Conservation (phyloP, 2,888 invertebrate species). For the Plebejus anna region DNA sequence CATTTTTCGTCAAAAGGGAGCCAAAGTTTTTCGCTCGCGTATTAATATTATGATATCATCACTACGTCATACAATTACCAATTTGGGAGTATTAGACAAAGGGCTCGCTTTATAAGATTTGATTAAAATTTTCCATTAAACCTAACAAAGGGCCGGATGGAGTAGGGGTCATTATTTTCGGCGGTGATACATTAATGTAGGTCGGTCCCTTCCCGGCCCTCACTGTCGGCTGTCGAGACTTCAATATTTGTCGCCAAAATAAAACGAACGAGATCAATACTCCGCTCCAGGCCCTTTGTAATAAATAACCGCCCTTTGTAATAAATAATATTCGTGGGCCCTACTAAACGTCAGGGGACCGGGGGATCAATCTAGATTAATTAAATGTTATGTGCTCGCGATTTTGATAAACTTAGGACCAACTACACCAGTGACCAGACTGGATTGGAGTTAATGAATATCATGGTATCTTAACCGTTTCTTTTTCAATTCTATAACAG, state of each 20-base stretch:
- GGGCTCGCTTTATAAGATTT: neutral
- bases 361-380: constrained; percentile 7
- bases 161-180: constrained; percentile 20
- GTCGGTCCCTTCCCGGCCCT: constrained; percentile 13
- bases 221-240: constrained; percentile 17
- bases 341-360: constrained; percentile 3
- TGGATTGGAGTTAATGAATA: no score
- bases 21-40: no score
- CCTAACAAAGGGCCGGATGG: constrained; percentile 3
- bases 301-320: constrained; percentile 1
- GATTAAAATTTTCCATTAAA: constrained; percentile 17
- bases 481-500: no score
- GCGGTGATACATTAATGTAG: constrained; percentile 27
- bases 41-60: neutral
- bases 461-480: no score
- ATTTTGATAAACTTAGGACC: neutral
- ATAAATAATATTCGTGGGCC: constrained; percentile 6
- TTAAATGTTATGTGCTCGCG: neutral
- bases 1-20: no score
- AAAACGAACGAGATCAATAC: constrained; percentile 17
- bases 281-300: neutral
- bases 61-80: neutral
- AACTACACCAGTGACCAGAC: no score
- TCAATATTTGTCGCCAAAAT: constrained; percentile 21
- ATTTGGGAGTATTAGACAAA: neutral